Evolutionary conservation across 2,888 invertebrate genomes (phyloP), one percentile per base, ranked within the genome.

Genomic region (Coenonympha arcania): DNA sequence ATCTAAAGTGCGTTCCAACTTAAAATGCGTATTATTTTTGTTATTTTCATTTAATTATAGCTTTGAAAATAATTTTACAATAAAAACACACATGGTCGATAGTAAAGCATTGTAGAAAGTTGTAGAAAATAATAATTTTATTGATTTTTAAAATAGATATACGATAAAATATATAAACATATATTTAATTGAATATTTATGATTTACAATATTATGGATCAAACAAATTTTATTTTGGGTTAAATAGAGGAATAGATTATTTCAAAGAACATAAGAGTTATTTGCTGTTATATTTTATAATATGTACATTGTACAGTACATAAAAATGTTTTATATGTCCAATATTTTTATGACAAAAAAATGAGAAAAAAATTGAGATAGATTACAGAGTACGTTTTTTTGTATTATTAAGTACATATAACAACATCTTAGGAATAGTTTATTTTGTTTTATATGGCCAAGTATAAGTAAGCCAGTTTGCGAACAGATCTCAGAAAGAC

Each of bases 401-500:
- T 39, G 15, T 39, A 20, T 9, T 20, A 20, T 44, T 33, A 33
- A 44, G 33, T 43, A 15, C 22, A 19, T 30, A 33, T 30, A 33
- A 33, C 22, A 24, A 26, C 16, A 16, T n/a, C 6, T 44, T 34
- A 34, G 44, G 11, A 15, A 24, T 24, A 44, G 34, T 11, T 34
- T 19, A 5, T 9, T 37, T 33, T 16, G 15, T 43, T 20, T 9
- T 20, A 11, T 15, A 50, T 16, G 56, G 56, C 56, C 56, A 52
- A 58, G 54, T 53, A 53, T 53, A 76, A 73, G 69, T 15, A 37
- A 73, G 77, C 71, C 76, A 71, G 76, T 73, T 73, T 70, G 71
- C 71, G 72, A 65, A 70, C 76, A 79, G 84, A 85, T 85, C 84
- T 85, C 84, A 83, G 75, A 79, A 76, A 65, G 84, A 85, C 84